These are phyloP conservation scores for Martes martes DNA, from an alignment of 2,113 vertebrate species.

Conservation along the genomic window DNA sequence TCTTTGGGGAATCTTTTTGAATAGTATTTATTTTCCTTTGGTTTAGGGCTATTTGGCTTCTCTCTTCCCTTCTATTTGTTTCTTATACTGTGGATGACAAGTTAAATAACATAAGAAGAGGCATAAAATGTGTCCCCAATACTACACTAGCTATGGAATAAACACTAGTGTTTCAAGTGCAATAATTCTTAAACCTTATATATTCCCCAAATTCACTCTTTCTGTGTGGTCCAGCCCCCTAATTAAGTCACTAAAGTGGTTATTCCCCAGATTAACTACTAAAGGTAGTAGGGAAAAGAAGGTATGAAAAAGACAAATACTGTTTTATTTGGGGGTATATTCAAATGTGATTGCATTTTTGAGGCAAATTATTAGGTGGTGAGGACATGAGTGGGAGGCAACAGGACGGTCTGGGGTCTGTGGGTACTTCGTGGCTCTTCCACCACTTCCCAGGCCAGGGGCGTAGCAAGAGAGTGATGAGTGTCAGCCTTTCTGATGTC, in stretches of 20 bases:
- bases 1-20: constrained; percentile 64
- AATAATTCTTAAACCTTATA: constrained; percentile 32
- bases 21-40: constrained; percentile 64
- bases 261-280: constrained; percentile 23
- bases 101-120: constrained; percentile 50
- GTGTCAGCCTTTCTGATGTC: neutral
- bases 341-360: neutral
- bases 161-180: constrained; percentile 17
- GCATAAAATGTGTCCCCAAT: neutral
- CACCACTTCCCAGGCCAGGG: neutral
- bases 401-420: neutral
- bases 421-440: neutral
- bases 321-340: neutral
- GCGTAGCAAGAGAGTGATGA: neutral
- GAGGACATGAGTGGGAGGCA: neutral
- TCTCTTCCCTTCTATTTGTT: constrained; percentile 51
- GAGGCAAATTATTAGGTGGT: neutral
- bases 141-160: constrained; percentile 3
- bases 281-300: neutral
- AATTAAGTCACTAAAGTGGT: neutral
- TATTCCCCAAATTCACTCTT: neutral
- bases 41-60: constrained; percentile 54
- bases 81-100: constrained; percentile 48
- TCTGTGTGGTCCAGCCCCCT: neutral
- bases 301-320: neutral